These are phyloP conservation scores for Girardinichthys multiradiatus DNA, from an alignment of 2,113 vertebrate species.

Conservation along the genomic window DNA sequence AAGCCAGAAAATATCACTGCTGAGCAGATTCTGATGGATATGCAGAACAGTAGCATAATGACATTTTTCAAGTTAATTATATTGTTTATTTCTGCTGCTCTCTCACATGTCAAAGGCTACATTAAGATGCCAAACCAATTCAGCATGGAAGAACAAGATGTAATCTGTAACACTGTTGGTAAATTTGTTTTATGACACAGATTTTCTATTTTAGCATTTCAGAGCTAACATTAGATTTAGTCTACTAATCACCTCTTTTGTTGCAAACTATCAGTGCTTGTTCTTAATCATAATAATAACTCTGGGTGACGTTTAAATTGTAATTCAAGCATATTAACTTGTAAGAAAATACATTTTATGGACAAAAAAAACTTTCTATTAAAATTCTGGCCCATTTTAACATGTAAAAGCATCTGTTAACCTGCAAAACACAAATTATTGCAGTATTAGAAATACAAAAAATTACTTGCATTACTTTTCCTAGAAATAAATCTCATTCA, in stretches of 20 bases:
- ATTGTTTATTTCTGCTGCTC: slow-evolving; percentile 57
- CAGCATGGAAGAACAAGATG: slow-evolving; percentile 34
- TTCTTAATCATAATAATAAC: not conserved
- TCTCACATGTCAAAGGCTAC: slow-evolving; percentile 50
- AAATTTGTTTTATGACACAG: not conserved
- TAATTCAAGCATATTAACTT: not conserved
- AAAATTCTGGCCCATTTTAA: too few species aligned
- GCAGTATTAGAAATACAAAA: too few species aligned
- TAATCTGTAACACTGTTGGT: slow-evolving; percentile 27
- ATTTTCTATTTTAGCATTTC: not conserved
- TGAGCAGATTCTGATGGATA: slow-evolving; percentile 19
- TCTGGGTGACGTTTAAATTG: not conserved
- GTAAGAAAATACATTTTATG: too few species aligned
- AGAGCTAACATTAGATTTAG: not conserved
- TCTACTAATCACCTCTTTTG: too few species aligned
- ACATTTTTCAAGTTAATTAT: slow-evolving; percentile 59
- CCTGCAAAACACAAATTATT: too few species aligned
- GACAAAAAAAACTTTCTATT: too few species aligned
- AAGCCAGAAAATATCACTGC: not conserved
- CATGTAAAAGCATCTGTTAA: too few species aligned
- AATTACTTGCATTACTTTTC: too few species aligned
- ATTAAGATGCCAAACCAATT: slow-evolving; percentile 57
- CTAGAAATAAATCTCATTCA: too few species aligned
- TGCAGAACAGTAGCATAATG: slow-evolving; percentile 50
- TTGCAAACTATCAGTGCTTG: too few species aligned